phyloP scores from a whole-genome alignment of 2,888 invertebrate genomes.

The Danaus chrysippus region DNA sequence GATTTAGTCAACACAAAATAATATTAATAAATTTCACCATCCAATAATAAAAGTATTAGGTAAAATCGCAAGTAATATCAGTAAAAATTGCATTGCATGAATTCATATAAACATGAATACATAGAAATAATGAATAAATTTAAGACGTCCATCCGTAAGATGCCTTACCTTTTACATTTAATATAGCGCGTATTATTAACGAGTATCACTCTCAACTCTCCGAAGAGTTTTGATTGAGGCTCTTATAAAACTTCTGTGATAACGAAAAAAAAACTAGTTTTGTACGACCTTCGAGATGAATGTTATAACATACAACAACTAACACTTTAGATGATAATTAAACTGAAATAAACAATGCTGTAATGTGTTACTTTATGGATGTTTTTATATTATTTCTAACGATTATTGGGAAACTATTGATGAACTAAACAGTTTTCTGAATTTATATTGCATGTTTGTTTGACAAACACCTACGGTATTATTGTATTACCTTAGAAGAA shows the following conservation, averaged over 20 bases:
- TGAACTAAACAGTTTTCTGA: neutral
- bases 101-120: no score
- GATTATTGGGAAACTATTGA: neutral
- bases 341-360: slow-evolving; percentile 5
- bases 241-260: slow-evolving; percentile 2
- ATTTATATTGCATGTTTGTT: no score
- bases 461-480: no score
- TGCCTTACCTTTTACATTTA: no score
- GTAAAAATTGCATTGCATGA: no score
- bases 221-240: neutral
- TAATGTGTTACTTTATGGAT: slow-evolving; percentile 5
- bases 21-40: no score
- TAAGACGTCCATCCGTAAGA: no score
- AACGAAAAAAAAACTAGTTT: slow-evolving; percentile 12
- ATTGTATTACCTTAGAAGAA: no score
- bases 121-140: no score
- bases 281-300: slow-evolving; percentile 8
- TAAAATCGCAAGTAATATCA: no score
- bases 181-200: neutral
- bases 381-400: neutral
- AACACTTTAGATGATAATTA: slow-evolving; percentile 1
- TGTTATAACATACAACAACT: slow-evolving; percentile 5
- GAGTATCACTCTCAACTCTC: slow-evolving; percentile 2
- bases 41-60: no score
- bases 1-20: no score